Conservation (phyloP, 2,888 invertebrate species). For the Dicyrtoma fusca region DNA sequence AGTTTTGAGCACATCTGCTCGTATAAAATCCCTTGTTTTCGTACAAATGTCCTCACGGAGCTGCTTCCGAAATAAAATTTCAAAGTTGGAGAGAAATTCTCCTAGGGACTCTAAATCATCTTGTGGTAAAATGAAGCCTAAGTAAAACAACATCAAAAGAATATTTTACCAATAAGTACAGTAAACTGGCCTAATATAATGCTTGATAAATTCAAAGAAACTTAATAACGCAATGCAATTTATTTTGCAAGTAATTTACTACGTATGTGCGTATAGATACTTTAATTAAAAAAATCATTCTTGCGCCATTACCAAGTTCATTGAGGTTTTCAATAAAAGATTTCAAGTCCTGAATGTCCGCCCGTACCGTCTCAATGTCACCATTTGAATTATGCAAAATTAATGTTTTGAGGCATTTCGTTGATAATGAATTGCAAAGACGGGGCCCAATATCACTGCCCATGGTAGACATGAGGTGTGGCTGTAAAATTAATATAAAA, state of each 20-base stretch:
- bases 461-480: slow-evolving; percentile 37
- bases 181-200: too few relatives aligned
- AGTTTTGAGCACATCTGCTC: slow-evolving; percentile 26
- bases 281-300: not conserved
- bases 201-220: not conserved
- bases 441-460: slow-evolving; percentile 39
- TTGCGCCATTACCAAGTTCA: slow-evolving; percentile 42
- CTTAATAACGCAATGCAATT: not conserved
- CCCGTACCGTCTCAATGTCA: slow-evolving; percentile 40
- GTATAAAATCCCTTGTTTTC: slow-evolving; percentile 25
- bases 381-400: slow-evolving; percentile 49
- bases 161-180: not conserved
- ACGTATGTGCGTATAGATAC: too few relatives aligned
- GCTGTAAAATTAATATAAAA: slow-evolving; percentile 39
- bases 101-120: slow-evolving; percentile 34
- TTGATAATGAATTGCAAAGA: slow-evolving; percentile 44
- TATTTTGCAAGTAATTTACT: too few relatives aligned
- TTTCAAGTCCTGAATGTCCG: slow-evolving; percentile 34
- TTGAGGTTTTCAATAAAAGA: slow-evolving; percentile 1
- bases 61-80: slow-evolving; percentile 44
- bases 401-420: slow-evolving; percentile 48
- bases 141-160: not conserved
- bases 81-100: slow-evolving; percentile 44
- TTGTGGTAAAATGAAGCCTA: slow-evolving; percentile 43
- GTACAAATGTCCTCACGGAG: slow-evolving; percentile 43